A percentile compares a stretch with the other conserved stretches of the same genome.
These are phyloP conservation scores for Rotaria magnacalcarata DNA, from an alignment of 2,888 invertebrate genomes.

Conservation along the genomic window DNA sequence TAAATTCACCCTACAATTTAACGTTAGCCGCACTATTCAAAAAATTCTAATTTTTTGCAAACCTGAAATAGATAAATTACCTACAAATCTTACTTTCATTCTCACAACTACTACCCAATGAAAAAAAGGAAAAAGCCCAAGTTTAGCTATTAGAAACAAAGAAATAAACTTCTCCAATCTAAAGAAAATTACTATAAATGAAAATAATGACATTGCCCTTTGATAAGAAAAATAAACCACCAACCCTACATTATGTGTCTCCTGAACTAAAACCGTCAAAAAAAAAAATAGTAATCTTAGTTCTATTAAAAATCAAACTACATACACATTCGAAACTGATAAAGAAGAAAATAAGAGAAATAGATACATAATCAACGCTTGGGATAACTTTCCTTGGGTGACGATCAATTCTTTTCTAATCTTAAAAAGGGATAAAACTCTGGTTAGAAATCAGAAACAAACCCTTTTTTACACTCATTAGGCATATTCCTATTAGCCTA, in stretches of 20 bases:
- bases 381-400: not conserved
- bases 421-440: not conserved
- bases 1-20: too few relatives aligned
- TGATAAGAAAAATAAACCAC: conserved; percentile 12
- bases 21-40: not conserved
- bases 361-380: not conserved
- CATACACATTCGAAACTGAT: not conserved
- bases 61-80: not conserved
- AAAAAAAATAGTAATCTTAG: not conserved
- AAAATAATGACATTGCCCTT: not conserved
- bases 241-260: not conserved
- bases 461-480: too few relatives aligned
- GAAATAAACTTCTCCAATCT: not conserved
- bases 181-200: not conserved
- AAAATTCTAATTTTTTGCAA: not conserved
- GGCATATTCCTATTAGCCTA: too few relatives aligned
- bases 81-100: not conserved
- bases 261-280: not conserved
- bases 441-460: conserved; percentile 5
- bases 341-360: not conserved
- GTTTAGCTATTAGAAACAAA: not conserved
- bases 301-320: not conserved
- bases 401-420: not conserved
- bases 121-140: not conserved
- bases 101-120: not conserved